Conservation (phyloP, 2,888 invertebrate genomes). For the Cecidostiba fungosa region DNA sequence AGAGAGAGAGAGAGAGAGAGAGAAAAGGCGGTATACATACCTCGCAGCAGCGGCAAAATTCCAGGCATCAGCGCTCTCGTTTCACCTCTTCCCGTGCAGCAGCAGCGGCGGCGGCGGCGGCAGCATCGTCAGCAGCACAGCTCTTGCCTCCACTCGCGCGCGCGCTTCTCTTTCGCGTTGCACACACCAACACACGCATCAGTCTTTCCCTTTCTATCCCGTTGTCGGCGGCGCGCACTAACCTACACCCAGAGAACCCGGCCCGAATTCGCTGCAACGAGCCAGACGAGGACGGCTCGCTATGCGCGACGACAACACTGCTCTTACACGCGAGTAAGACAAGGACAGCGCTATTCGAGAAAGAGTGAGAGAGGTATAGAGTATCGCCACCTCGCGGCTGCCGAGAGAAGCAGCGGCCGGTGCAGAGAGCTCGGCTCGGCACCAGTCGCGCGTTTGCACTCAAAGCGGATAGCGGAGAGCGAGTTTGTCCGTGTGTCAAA, state of each 20-base stretch:
- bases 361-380: constrained; percentile 44
- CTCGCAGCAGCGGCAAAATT: background rate
- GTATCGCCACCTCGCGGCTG: constrained; percentile 67
- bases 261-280: background rate
- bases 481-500: constrained; percentile 56
- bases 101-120: background rate
- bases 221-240: constrained; percentile 14
- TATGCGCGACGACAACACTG: background rate
- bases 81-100: constrained; percentile 46
- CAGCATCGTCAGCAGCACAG: background rate
- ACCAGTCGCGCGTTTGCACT: constrained; percentile 78
- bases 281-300: constrained; percentile 17
- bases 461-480: constrained; percentile 74
- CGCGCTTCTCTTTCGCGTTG: constrained; percentile 8
- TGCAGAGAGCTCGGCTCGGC: constrained; percentile 72
- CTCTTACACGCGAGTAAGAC: background rate
- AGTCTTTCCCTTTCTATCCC: constrained; percentile 12
- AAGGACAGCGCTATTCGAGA: background rate
- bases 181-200: background rate
- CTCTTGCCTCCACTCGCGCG: background rate
- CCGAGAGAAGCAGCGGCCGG: constrained; percentile 71
- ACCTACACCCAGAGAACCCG: constrained; percentile 23
- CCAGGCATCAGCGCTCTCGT: constrained; percentile 19
- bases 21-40: constrained; percentile 28
- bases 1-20: constrained; percentile 6